Base-by-base conservation (phyloP, 2,797 vertebrate species). In the Podarcis lilfordi region DNA sequence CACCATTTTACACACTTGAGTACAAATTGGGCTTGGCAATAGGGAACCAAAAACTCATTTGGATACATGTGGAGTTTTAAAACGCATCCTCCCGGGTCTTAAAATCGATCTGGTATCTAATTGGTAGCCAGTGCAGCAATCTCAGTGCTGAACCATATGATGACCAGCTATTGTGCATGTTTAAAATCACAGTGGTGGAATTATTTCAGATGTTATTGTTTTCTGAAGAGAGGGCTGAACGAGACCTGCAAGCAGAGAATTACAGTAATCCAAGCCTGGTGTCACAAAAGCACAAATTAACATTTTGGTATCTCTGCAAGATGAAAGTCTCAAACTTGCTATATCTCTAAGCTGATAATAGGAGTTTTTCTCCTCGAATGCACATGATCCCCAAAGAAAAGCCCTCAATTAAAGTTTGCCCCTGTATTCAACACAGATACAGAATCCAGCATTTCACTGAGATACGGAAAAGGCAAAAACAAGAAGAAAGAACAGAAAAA, bases 31-130 rank as follows among this genome's bases (percentile, higher is more conserved):
- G 61, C 80, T 91, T 90, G 86, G 94, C 95, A 93, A 96, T 91
- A 91, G 96, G 96, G 96, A 97, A 94, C 87, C 91, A 90, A 93
- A 96, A 96, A 95, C 90, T 97, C 96, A 96, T 97, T 96, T 96
- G 93, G 96, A 97, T 96, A 96, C 96, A 96, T 59, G 80, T 80
- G 79, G 95, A 94, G 95, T 95, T 96, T 95, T 91, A 93, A 96
- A 96, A 94, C 87, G 90, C 81, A 95, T 95, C 94, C 90, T 94
- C 61, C 88, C 76, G 94, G 93, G 94, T 91, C 93, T 95, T 89
- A 88, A 86, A 93, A 95, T 96, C 85, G 87, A 96, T 94, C 88
- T 10, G 0, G 27, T 88, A 87, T 80, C 90, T 95, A 93, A 92
- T 93, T 82, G 89, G 93, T 89, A 94, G 88, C 85, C 85, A 94